Evolutionary conservation across 2,113 vertebrate species (phyloP).

Genomic region (Merops nubicus): DNA sequence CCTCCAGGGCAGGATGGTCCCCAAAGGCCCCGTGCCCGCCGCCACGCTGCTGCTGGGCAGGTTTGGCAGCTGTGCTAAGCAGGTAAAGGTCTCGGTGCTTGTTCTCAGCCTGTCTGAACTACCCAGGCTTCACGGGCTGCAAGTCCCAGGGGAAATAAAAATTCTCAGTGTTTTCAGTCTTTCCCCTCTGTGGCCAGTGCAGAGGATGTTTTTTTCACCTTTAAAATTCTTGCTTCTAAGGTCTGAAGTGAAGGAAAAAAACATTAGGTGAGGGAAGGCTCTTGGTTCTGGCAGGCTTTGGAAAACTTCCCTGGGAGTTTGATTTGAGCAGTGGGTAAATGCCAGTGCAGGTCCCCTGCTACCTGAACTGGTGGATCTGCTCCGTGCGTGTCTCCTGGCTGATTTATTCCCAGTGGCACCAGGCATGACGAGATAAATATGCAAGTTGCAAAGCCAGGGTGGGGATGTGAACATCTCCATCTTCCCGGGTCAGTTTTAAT

Average conservation of each 20-base stretch:
- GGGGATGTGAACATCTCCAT: slow-evolving; percentile 28
- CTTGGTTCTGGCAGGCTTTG: neutral
- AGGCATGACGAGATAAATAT: neutral
- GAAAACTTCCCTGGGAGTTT: neutral
- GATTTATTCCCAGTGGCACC: slow-evolving; percentile 37
- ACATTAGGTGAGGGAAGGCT: neutral
- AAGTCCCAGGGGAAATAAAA: slow-evolving; percentile 15
- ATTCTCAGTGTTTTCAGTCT: neutral
- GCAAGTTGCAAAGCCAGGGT: neutral
- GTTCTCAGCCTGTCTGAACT: slow-evolving; percentile 16
- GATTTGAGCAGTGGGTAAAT: neutral
- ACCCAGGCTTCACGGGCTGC: neutral
- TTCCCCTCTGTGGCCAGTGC: neutral
- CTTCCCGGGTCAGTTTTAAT: slow-evolving; percentile 37
- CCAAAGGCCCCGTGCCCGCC: accelerated
- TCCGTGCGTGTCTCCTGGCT: neutral
- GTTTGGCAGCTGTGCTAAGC: neutral
- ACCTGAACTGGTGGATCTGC: neutral
- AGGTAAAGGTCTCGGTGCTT: neutral
- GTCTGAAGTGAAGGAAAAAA: neutral
- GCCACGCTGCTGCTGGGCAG: neutral
- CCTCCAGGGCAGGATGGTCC: neutral
- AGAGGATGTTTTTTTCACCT: neutral
- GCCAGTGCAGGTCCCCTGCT: neutral
- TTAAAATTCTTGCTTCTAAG: slow-evolving; percentile 23